Evolutionary conservation across 2,797 vertebrate genomes (phyloP), one percentile per base, ranked within the genome.

Genomic region (Pseudochirops corinnae): DNA sequence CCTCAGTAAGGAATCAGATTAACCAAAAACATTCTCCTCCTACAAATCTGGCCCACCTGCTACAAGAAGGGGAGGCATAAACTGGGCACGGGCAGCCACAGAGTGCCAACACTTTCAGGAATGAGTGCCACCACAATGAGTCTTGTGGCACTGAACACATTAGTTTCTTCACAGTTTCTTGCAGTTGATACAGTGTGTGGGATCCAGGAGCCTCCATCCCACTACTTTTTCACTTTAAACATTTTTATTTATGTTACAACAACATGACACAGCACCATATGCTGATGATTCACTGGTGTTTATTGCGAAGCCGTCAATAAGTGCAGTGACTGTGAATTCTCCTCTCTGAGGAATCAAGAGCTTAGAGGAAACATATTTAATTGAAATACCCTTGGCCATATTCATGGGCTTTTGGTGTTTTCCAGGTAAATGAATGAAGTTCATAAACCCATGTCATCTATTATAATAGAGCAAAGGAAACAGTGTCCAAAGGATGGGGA

Each of bases 161-260:
- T 91, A 56, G 93, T 92, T 56, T 55, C 11, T 93, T 97, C 90
- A 16, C 87, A 94, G 93, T 82, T 33, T 93, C 92, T 91, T 55
- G 96, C 90, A 46, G 14, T 91, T 53, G 93, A 94, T 26, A 87
- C 90, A 82, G 53, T 2, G 55, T 55, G 90, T 96, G 96, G 96
- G 10, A 57, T 96, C 94, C 3, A 12, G 90, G 93, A 93, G 93
- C 91, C 57, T 93, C 95, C 31, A 4, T 90, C 91, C 90, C 92
- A 52, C 90, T 60, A 2, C 6, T 56, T 92, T 95, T 94, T 53
- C 74, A 92, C 11, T 55, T 92, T 91, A 96, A 97, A 95, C 95
- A 92, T 94, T 97, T 96, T 92, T 97, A 95, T 96, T 96, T 95
- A 93, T 95, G 96, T 96, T 95, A 56, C 82, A 93, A 92, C 90